These are phyloP conservation scores for Ophiodon elongatus DNA, from an alignment of 2,113 vertebrate genomes.

Conservation along the genomic window DNA sequence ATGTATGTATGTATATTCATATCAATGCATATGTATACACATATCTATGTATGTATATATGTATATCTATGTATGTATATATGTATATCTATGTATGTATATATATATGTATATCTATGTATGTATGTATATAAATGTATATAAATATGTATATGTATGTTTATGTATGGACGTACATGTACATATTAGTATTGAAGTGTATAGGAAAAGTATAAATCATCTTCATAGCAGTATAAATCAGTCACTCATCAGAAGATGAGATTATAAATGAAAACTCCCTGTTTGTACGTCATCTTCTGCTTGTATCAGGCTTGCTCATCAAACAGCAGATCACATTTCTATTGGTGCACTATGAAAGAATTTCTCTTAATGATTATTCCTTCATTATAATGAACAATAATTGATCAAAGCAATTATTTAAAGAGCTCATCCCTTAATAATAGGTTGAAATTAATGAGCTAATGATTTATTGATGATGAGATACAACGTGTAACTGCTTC, in stretches of 20 bases:
- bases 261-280: neutral
- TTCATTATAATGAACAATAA: conserved; percentile 8
- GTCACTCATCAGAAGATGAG: neutral
- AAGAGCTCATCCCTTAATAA: neutral
- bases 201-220: neutral
- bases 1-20: too few species aligned
- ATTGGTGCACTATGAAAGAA: neutral
- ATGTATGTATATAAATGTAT: too few species aligned
- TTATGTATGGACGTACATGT: too few species aligned
- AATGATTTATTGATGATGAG: conserved; percentile 31
- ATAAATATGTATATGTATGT: too few species aligned
- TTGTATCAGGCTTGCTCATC: conserved; percentile 16
- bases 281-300: neutral
- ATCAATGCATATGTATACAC: too few species aligned
- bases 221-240: neutral
- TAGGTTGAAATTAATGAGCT: conserved; percentile 18
- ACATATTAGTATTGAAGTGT: too few species aligned
- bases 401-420: conserved; percentile 27
- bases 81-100: neutral
- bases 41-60: too few species aligned
- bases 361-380: neutral
- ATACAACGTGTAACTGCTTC: conserved; percentile 19
- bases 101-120: too few species aligned
- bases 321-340: neutral
- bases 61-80: too few species aligned